phyloP scores from a whole-genome alignment of 2,797 vertebrate genomes.

The Cirrhinus mrigala region DNA sequence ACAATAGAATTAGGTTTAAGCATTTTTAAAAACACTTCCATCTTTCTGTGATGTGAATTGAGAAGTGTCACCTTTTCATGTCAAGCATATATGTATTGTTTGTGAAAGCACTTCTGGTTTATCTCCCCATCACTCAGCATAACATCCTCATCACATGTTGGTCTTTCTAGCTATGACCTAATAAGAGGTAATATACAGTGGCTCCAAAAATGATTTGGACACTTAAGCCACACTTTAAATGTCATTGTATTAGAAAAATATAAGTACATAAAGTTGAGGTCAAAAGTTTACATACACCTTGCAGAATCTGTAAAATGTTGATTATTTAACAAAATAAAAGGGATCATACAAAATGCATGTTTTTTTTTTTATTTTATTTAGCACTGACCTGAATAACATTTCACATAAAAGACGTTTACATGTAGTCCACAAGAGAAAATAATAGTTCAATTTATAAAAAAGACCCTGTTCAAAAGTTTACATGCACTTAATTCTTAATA shows the following conservation, averaged over 20 bases:
- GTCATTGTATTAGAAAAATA: background rate
- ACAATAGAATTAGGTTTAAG: background rate
- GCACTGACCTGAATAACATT: too few relatives aligned
- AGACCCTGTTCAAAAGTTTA: too few relatives aligned
- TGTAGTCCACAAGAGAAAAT: too few relatives aligned
- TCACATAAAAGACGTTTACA: too few relatives aligned
- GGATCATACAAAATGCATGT: too few relatives aligned
- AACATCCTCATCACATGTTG: background rate
- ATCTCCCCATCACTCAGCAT: background rate
- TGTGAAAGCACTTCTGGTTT: constrained; percentile 17
- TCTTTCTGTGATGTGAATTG: background rate
- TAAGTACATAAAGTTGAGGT: too few relatives aligned
- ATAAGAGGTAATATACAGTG: background rate
- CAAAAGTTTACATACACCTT: too few relatives aligned
- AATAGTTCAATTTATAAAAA: too few relatives aligned
- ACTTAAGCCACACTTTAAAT: background rate
- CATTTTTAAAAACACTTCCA: background rate
- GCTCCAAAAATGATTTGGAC: background rate
- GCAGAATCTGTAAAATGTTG: too few relatives aligned
- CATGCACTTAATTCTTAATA: too few relatives aligned
- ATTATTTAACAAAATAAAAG: too few relatives aligned
- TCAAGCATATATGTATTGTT: background rate
- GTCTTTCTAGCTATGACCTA: background rate
- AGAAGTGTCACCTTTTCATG: background rate
- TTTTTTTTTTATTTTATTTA: too few relatives aligned